Percentiles rank a stretch among this genome's conserved stretches.
Conservation (phyloP, 2,888 invertebrate species). For the Amiota mariae region DNA sequence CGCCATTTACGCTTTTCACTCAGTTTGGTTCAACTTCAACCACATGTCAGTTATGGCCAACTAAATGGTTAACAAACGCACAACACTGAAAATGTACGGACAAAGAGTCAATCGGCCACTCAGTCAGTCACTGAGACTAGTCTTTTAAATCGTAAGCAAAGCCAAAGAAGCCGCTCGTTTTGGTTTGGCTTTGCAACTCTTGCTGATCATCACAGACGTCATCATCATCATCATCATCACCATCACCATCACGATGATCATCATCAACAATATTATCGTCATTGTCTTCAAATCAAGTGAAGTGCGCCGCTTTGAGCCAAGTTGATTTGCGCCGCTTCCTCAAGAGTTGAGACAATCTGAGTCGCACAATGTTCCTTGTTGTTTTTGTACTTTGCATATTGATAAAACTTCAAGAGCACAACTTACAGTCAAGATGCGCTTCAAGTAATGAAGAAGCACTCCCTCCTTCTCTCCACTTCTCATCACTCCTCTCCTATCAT, state of each 20-base stretch:
- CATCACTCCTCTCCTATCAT: neutral
- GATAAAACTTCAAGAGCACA: neutral
- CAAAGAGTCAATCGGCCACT: neutral
- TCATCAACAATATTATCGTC: neutral
- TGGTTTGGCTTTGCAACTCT: constrained; percentile 4
- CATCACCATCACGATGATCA: neutral
- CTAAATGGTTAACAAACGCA: constrained; percentile 27
- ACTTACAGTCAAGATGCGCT: too few relatives aligned
- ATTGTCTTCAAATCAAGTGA: constrained; percentile 4
- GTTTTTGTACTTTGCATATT: neutral
- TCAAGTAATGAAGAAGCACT: too few relatives aligned
- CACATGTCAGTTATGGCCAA: constrained; percentile 25
- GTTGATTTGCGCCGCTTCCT: constrained; percentile 7
- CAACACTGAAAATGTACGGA: neutral
- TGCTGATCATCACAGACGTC: neutral
- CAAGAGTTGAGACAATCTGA: neutral
- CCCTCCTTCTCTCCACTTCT: neutral
- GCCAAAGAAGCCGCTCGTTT: constrained; percentile 26
- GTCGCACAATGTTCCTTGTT: neutral
- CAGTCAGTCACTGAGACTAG: neutral
- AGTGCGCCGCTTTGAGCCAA: constrained; percentile 17
- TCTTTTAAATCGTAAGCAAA: neutral
- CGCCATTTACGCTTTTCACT: constrained; percentile 17
- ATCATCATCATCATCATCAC: neutral
- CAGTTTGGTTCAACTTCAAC: neutral